Conservation (phyloP, 2,113 vertebrate species). For the Benitochromis conjunctus region DNA sequence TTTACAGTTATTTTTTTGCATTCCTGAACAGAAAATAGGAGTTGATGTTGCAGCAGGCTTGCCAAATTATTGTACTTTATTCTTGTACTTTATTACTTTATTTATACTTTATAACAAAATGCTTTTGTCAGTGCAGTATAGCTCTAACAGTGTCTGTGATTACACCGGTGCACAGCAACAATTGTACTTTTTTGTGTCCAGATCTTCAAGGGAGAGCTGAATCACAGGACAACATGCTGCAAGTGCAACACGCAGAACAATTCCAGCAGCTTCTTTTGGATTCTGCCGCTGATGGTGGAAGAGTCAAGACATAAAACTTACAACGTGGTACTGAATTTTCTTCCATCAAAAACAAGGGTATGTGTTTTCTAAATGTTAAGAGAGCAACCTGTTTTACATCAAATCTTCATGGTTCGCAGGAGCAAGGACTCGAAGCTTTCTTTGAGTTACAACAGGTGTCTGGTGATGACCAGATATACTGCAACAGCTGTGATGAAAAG, state of each 20-base stretch:
- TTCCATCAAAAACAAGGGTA: background rate
- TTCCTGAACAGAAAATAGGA: too few relatives aligned
- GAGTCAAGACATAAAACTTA: background rate
- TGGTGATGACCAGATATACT: constrained; percentile 61
- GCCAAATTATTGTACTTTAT: too few relatives aligned
- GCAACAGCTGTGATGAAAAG: constrained; percentile 41
- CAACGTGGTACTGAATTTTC: constrained; percentile 41
- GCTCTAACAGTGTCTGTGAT: background rate
- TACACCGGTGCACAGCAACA: fast-evolving
- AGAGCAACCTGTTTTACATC: fast-evolving
- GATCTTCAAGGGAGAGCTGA: constrained; percentile 49
- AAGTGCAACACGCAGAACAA: background rate
- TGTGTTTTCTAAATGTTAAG: background rate
- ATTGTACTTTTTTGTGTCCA: background rate
- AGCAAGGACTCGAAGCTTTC: constrained; percentile 25
- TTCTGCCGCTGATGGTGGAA: constrained; percentile 51
- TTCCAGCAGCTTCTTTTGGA: constrained; percentile 36
- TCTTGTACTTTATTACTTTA: too few relatives aligned
- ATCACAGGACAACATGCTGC: constrained; percentile 10
- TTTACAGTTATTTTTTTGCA: too few relatives aligned
- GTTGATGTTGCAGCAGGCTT: too few relatives aligned
- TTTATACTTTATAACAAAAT: too few relatives aligned
- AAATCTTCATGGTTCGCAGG: background rate
- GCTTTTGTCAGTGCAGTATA: background rate
- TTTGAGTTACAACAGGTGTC: constrained; percentile 24